Evolutionary conservation across 2,797 vertebrate genomes (phyloP).

Genomic region (Coregonus suidteri): DNA sequence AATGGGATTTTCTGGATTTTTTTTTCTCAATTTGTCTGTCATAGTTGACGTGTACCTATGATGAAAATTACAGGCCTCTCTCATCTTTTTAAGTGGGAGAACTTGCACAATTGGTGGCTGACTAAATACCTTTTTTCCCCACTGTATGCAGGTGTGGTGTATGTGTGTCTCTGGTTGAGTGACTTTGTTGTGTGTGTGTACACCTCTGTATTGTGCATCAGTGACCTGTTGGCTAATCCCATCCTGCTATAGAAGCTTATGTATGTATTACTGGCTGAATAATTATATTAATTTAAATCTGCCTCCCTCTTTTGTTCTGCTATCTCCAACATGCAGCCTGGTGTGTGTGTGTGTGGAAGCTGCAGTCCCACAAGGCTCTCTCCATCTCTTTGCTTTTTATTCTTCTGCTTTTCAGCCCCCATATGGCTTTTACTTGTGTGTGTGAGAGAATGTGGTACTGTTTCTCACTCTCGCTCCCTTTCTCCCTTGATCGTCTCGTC

Average conservation of each 20-base stretch:
- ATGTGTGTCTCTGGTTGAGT: slow-evolving; percentile 16
- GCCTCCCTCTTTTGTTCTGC: slow-evolving; percentile 62
- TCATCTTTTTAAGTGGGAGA: too few relatives aligned
- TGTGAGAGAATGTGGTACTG: background rate
- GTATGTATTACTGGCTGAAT: slow-evolving; percentile 71
- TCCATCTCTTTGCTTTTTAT: slow-evolving; percentile 50
- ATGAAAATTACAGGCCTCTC: too few relatives aligned
- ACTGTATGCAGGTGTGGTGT: background rate
- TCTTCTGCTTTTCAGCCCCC: slow-evolving; percentile 16
- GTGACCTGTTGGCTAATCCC: slow-evolving; percentile 64
- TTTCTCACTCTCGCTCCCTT: background rate
- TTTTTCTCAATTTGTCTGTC: too few relatives aligned
- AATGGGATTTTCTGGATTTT: too few relatives aligned
- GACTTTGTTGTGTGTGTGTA: slow-evolving; percentile 15
- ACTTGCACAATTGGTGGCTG: too few relatives aligned
- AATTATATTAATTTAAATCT: slow-evolving; percentile 71
- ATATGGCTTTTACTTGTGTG: slow-evolving; percentile 11
- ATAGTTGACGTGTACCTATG: too few relatives aligned
- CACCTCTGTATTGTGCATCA: slow-evolving; percentile 31
- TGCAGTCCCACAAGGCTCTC: slow-evolving; percentile 32
- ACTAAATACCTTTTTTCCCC: too few relatives aligned
- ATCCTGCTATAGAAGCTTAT: slow-evolving; percentile 48
- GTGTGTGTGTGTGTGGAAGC: slow-evolving; percentile 17
- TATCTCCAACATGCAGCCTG: slow-evolving; percentile 72
- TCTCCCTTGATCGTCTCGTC: background rate